A percentile compares a stretch with the other conserved stretches of the same genome.
Conservation (phyloP, 2,888 invertebrate species). For the Drosophila anceps region DNA sequence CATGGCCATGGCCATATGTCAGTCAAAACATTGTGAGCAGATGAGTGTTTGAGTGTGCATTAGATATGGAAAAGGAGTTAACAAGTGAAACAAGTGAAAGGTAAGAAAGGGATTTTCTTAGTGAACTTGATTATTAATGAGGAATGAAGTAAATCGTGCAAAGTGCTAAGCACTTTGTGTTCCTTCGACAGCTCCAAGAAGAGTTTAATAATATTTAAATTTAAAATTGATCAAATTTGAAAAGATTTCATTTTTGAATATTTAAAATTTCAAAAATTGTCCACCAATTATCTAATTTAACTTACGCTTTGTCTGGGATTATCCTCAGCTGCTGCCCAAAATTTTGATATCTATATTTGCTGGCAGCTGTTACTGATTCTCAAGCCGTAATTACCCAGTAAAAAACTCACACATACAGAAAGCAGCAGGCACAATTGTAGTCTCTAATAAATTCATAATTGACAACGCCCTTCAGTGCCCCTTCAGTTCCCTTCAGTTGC, state of each 20-base stretch:
- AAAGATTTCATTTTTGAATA: not conserved
- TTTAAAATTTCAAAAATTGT: not conserved
- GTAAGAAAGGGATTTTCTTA: not conserved
- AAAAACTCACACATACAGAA: slow-evolving; percentile 3
- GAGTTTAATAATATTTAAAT: too few relatives aligned
- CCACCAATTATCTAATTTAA: not conserved
- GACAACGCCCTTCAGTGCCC: slow-evolving; percentile 36
- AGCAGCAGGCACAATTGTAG: slow-evolving; percentile 58
- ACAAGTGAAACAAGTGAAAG: not conserved
- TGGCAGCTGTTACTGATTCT: slow-evolving; percentile 40
- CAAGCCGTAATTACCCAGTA: slow-evolving; percentile 50
- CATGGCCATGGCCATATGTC: not conserved
- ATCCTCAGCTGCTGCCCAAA: slow-evolving; percentile 19
- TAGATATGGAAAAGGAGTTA: too few relatives aligned
- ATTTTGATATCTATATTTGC: slow-evolving; percentile 19
- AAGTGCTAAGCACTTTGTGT: too few relatives aligned
- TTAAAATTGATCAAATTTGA: too few relatives aligned
- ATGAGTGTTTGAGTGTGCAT: slow-evolving; percentile 3
- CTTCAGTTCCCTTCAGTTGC: slow-evolving; percentile 2
- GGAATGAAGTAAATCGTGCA: not conserved
- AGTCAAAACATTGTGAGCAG: not conserved
- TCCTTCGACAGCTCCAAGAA: too few relatives aligned
- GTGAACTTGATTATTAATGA: not conserved
- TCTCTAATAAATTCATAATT: slow-evolving; percentile 78
- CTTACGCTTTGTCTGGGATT: not conserved